Conservation (phyloP, 2,113 vertebrate genomes). For the Microcebus griseorufus region DNA sequence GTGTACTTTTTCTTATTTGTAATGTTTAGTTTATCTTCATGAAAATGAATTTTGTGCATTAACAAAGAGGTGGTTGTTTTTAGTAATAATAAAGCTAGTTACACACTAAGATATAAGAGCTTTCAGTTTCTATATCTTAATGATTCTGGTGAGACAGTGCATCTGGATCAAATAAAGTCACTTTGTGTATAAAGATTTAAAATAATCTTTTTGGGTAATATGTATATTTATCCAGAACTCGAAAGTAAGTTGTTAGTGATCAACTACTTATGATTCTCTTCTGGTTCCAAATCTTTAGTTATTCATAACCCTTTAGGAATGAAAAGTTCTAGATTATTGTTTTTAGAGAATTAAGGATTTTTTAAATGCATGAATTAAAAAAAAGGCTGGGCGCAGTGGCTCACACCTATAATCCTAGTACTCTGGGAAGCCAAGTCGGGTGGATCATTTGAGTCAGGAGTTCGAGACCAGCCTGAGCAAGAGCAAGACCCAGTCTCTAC, state of each 20-base stretch:
- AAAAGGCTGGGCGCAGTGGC: too few species aligned
- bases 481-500: too few species aligned
- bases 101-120: background rate
- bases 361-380: background rate
- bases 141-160: background rate
- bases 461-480: too few species aligned
- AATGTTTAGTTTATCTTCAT: background rate
- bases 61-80: background rate
- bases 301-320: background rate
- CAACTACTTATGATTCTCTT: background rate
- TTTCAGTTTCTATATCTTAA: background rate
- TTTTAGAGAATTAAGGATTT: slow-evolving; percentile 34
- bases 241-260: background rate
- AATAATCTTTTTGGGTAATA: background rate
- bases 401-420: too few species aligned
- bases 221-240: background rate
- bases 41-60: background rate
- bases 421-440: too few species aligned
- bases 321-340: background rate
- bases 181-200: slow-evolving; percentile 4
- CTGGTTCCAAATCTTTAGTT: background rate
- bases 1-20: background rate
- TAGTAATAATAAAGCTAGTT: background rate
- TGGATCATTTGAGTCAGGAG: too few species aligned
- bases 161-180: background rate